These are phyloP conservation scores for Cheiracanthium punctorium DNA, from an alignment of 2,888 invertebrate species.

Conservation along the genomic window DNA sequence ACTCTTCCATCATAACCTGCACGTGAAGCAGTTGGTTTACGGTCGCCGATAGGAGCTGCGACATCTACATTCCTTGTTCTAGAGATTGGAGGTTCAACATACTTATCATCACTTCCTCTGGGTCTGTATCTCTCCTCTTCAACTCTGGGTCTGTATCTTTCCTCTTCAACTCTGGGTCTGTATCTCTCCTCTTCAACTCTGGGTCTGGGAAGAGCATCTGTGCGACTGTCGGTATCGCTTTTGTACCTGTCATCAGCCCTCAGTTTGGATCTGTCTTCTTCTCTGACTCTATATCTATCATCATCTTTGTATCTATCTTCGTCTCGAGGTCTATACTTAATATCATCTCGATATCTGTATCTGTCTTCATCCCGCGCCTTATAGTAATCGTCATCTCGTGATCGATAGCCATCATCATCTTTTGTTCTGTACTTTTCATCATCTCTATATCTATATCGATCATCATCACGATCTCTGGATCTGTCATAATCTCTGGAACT, in stretches of 20 bases:
- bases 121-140: not conserved
- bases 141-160: not conserved
- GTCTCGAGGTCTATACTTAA: not conserved
- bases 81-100: not conserved
- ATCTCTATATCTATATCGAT: not conserved
- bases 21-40: not conserved
- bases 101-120: not conserved
- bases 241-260: not conserved
- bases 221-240: not conserved
- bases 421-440: conserved; percentile 1
- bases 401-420: not conserved
- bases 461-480: not conserved
- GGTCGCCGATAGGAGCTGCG: not conserved
- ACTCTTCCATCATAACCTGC: not conserved
- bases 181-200: conserved; percentile 6
- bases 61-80: not conserved
- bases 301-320: not conserved
- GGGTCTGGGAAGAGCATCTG: not conserved
- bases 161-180: not conserved
- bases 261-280: not conserved
- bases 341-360: not conserved
- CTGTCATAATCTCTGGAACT: not conserved
- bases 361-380: not conserved
- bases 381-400: not conserved
- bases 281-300: conserved; percentile 17